Evolutionary conservation across 1,140 invertebrate genomes (phyloP), one percentile per base, ranked within the genome.

Genomic region (Chionoecetes opilio): DNA sequence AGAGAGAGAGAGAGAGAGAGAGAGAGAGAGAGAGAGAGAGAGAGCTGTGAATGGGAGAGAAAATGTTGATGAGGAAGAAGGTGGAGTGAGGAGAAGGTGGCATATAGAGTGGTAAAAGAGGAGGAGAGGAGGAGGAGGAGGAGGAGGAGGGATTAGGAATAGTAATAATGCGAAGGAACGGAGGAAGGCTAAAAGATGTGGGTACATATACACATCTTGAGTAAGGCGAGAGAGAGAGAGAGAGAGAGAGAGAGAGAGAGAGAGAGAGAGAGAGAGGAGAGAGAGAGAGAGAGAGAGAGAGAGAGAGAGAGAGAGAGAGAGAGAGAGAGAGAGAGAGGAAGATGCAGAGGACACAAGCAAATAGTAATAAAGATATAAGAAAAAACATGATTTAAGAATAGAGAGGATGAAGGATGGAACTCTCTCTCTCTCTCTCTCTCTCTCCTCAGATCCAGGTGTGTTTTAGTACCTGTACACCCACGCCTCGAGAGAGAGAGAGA

Each of bases 371-470:
- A 32, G 14, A 46, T 34, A 31, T 17, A 91, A 32, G 17, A 32
- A 53, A 34, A 53, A 46, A 26, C 11, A 3, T 35, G 11, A 87
- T 87, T 35, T 35, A 37, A 6, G 34, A 31, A 21, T 11, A 21
- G 14, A n/a, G 11, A 31, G 11, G 5, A 86, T 86, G 14, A 26
- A 86, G 11, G 2, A 37, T 35, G 2, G 14, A 8, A 86, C 8
- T 87, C 37, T 38, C 32, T n/a, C n/a, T n/a, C n/a, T n/a, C 89
- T 91, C 89, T 91, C 89, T 91, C 89, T 91, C 89, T 91, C 89
- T 91, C 89, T 91, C 85, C n/a, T n/a, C 21, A 8, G 63, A 26
- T 75, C 63, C 6, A 26, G 63, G n/a, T 75, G 63, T n/a, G 5
- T 75, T n/a, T 75, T n/a, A 11, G 26, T n/a, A 26, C n/a, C n/a